Conservation (phyloP, 2,888 invertebrate species). For the Coelogynopora nodosa region DNA sequence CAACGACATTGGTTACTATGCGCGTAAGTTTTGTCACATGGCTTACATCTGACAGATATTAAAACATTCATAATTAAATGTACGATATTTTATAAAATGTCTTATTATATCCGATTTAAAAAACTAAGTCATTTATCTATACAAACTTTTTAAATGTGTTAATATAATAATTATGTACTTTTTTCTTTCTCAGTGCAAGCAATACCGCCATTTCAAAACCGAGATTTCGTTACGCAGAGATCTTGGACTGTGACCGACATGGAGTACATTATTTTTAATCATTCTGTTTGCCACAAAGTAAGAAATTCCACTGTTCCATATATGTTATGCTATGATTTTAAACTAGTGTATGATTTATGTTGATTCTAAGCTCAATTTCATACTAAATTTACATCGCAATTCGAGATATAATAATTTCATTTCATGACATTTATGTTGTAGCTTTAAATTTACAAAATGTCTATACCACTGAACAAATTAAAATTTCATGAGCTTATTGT, state of each 20-base stretch:
- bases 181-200: conserved; percentile 70
- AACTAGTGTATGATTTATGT: no score
- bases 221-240: conserved; percentile 84
- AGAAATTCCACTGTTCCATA: no score
- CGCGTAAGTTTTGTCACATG: conserved; percentile 66
- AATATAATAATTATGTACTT: not conserved
- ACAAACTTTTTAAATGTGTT: no score
- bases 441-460: conserved; percentile 9
- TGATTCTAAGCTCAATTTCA: no score
- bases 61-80: not conserved
- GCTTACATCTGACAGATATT: not conserved
- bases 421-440: no score
- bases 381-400: no score
- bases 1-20: conserved; percentile 86
- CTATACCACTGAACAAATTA: no score
- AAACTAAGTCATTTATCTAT: not conserved
- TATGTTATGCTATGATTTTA: no score
- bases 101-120: not conserved
- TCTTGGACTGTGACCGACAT: conserved; percentile 82
- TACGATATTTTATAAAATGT: not conserved
- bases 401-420: no score
- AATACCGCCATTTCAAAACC: conserved; percentile 78
- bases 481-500: no score
- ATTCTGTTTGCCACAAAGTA: conserved; percentile 81
- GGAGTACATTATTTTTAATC: conserved; percentile 82